These are phyloP conservation scores for Pantherophis guttatus DNA, from an alignment of 2,113 vertebrate genomes.

Conservation along the genomic window DNA sequence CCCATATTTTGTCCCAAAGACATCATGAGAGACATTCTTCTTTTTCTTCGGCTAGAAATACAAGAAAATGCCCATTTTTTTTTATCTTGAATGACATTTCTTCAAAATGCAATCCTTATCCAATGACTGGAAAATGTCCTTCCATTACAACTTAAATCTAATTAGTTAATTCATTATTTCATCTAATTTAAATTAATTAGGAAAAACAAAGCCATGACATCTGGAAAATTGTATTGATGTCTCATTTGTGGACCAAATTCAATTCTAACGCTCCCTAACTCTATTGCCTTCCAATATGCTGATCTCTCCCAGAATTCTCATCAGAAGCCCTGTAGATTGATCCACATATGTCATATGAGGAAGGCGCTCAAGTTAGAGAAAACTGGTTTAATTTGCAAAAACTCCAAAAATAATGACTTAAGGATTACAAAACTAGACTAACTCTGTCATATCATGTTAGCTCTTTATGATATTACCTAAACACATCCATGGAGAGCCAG, in stretches of 20 bases:
- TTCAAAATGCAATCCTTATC: background rate
- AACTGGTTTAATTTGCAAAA: background rate
- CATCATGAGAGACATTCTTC: constrained; percentile 93
- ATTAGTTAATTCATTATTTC: background rate
- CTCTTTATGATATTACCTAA: background rate
- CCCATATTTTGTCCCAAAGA: constrained; percentile 88
- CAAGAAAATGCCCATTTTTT: constrained; percentile 25
- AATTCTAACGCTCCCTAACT: background rate
- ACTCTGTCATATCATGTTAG: background rate
- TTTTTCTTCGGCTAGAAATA: constrained; percentile 86
- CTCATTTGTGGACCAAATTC: background rate
- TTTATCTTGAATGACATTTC: background rate
- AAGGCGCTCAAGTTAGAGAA: background rate
- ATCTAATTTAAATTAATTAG: background rate
- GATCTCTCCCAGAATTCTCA: background rate
- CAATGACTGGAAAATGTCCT: background rate
- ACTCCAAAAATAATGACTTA: background rate
- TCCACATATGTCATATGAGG: background rate
- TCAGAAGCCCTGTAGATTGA: background rate
- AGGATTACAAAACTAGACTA: background rate
- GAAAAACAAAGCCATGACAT: background rate
- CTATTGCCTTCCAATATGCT: background rate
- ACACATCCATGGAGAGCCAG: background rate
- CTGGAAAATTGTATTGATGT: background rate
- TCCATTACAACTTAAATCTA: background rate